Conservation (phyloP, 2,888 invertebrate species). For the Lycaena phlaeas region DNA sequence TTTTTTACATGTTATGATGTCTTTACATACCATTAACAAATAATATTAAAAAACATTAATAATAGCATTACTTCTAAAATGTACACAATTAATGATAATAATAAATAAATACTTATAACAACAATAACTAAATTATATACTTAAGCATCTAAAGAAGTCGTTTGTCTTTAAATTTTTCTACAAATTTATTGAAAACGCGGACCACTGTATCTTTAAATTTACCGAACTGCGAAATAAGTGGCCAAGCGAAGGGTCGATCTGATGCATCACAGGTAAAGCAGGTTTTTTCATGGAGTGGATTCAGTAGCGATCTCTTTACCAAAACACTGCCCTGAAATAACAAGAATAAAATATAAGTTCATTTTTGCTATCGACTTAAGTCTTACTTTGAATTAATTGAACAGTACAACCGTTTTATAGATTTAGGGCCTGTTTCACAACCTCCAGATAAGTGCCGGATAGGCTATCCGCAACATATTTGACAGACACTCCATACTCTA, state of each 20-base stretch:
- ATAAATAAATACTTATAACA: background rate
- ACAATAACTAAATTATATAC: background rate
- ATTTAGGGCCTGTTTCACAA: no score
- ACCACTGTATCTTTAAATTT: slow-evolving; percentile 46
- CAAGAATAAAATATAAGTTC: background rate
- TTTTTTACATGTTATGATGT: no score
- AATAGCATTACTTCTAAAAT: no score
- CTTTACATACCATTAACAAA: no score
- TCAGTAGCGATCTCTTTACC: slow-evolving; percentile 36
- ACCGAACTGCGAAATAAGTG: slow-evolving; percentile 38
- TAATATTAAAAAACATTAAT: no score
- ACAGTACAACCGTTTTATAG: no score
- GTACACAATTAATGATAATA: slow-evolving; percentile 6
- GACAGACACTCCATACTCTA: no score
- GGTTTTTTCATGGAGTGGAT: slow-evolving; percentile 29
- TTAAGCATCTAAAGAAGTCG: slow-evolving; percentile 12
- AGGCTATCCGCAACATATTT: no score
- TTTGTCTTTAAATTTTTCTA: slow-evolving; percentile 29
- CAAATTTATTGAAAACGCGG: slow-evolving; percentile 33
- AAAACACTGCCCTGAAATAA: slow-evolving; percentile 43
- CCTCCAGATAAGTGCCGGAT: no score
- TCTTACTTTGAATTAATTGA: no score
- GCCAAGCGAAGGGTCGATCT: slow-evolving; percentile 46
- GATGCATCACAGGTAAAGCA: slow-evolving; percentile 49
- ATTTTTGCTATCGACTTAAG: no score